phyloP scores from a whole-genome alignment of 2,888 invertebrate species.

The Alloscopus bannaensis region DNA sequence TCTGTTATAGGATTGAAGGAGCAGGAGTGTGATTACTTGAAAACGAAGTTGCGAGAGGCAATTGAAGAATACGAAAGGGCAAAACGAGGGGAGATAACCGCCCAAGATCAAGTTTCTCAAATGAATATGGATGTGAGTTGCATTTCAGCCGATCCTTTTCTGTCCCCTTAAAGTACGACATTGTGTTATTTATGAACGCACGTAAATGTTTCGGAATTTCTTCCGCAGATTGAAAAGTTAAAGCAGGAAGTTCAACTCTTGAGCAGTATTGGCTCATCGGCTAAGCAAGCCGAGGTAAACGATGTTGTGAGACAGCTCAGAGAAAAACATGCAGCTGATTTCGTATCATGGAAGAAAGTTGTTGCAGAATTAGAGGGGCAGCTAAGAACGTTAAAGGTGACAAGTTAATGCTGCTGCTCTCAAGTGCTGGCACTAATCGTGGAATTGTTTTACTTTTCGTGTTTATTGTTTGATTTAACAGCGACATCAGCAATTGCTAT shows the following conservation, averaged over 20 bases:
- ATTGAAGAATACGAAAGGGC: constrained; percentile 68
- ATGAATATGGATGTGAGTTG: constrained; percentile 59
- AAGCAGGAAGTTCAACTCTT: constrained; percentile 66
- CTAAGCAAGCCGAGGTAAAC: constrained; percentile 68
- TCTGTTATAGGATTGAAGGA: constrained; percentile 64
- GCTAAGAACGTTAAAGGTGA: constrained; percentile 64
- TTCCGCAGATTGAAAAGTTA: constrained; percentile 64
- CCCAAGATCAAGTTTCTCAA: constrained; percentile 56
- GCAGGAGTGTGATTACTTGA: constrained; percentile 67
- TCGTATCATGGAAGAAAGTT: constrained; percentile 62
- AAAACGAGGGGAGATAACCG: constrained; percentile 51
- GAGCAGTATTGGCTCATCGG: constrained; percentile 69
- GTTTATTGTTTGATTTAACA: constrained; percentile 35
- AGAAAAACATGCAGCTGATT: constrained; percentile 69
- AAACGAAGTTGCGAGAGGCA: constrained; percentile 68
- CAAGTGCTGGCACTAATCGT: not conserved
- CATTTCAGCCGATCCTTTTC: not conserved
- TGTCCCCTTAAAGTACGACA: constrained; percentile 5
- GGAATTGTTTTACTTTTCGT: constrained; percentile 14
- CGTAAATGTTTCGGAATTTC: not conserved
- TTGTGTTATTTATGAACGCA: not conserved
- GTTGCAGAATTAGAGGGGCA: constrained; percentile 67
- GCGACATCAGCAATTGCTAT: constrained; percentile 61
- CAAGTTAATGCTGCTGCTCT: not conserved
- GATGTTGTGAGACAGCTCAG: constrained; percentile 68